Evolutionary conservation across 2,113 vertebrate genomes (phyloP), one percentile per base, ranked within the genome.

Genomic region (Mus pahari): DNA sequence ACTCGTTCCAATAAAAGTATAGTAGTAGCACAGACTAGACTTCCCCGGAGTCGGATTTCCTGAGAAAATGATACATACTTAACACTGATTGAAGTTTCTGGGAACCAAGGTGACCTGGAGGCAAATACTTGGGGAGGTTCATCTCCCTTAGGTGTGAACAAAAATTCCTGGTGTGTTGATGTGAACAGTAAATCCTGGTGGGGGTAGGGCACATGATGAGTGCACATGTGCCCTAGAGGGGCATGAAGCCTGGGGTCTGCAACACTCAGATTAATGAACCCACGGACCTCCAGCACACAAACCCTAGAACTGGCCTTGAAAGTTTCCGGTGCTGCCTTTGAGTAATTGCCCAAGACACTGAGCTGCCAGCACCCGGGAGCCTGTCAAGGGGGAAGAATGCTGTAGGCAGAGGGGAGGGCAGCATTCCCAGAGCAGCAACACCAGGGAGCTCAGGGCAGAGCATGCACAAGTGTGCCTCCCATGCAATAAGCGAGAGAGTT

Each of bases 1-100:
- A 62, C 86, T 91, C 16, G 68, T 78, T 90, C 91, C 94, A 89
- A 5, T n/a, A 78, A 94, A 62, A 7, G 26, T 17, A 64, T 62
- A 64, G 36, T 48, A 64, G 36, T 48, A 78, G 24, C 73, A 26
- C 62, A 64, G 60, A 68, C 22, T 78, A 91, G 50, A 36, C 17
- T 60, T 92, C 39, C 28, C 66, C 50, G 66, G 66, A 86, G 39
- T 94, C 60, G 87, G 33, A 45, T 75, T 60, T 91, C 19, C 58
- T 81, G 48, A 86, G 66, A 55, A 91, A 81, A 48, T 60, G 9
- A 45, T 31, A 45, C 16, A 28, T 84, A 50, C 64, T 48, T 86
- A 77, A 62, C 24, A 9, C 20, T 58, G 39, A 16, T 68, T 42
- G 50, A 97, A 55, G 86, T 86, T 60, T 48, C 74, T 88, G 2